Conservation (phyloP, 2,888 invertebrate genomes). For the Chalcosyrphus nemorum region DNA sequence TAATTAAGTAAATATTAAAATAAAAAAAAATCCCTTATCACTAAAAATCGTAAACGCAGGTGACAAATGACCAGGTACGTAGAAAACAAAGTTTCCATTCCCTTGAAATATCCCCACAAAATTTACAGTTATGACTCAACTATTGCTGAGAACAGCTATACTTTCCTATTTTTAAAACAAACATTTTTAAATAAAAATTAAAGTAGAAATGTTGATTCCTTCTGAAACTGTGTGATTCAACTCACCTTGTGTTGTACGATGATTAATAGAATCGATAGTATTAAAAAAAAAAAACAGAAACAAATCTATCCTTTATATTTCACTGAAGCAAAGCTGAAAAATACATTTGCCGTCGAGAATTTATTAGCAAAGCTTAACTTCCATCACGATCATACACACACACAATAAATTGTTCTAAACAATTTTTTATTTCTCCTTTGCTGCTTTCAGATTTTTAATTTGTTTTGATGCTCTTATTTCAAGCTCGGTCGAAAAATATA, state of each 20-base stretch:
- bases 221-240: background rate
- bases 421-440: conserved; percentile 10
- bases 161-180: background rate
- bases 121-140: background rate
- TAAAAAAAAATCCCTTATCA: background rate
- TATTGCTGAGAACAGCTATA: background rate
- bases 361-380: conserved; percentile 15
- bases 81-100: background rate
- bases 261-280: background rate
- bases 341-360: conserved; percentile 9
- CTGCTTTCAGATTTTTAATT: conserved; percentile 14
- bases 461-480: conserved; percentile 33
- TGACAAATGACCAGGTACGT: conserved; percentile 1
- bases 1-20: no score
- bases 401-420: conserved; percentile 29
- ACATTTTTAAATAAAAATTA: background rate
- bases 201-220: background rate
- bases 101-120: background rate
- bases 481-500: conserved; percentile 16
- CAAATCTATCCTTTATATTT: background rate
- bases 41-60: background rate
- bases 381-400: conserved; percentile 27
- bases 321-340: background rate
- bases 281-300: background rate
- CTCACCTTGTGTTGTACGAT: background rate